phyloP scores from a whole-genome alignment of 2,888 invertebrate species.

The Xestoiulus laeticollis region DNA sequence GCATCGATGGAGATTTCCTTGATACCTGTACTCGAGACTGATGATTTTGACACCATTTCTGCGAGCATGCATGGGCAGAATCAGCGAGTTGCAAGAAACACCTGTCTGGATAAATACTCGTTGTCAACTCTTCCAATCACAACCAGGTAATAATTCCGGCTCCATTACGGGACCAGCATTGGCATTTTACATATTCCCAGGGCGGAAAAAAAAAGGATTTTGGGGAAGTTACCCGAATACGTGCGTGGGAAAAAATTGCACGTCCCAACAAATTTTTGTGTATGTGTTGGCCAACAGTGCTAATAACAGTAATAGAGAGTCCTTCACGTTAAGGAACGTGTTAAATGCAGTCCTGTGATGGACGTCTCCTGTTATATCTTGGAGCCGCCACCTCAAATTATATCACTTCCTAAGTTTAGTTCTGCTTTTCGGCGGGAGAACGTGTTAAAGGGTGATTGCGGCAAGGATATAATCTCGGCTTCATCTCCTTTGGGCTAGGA shows the following conservation, averaged over 20 bases:
- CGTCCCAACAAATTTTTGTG: background rate
- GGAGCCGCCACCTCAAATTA: conserved; percentile 4
- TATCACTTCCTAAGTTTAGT: conserved; percentile 9
- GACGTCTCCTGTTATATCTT: conserved; percentile 6
- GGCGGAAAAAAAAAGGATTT: background rate
- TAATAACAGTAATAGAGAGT: conserved; percentile 29
- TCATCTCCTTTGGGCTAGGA: background rate
- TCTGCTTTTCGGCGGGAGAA: background rate
- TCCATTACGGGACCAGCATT: background rate
- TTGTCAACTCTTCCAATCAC: conserved; percentile 29
- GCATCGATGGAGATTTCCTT: background rate
- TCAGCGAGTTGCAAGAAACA: background rate
- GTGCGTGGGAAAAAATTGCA: conserved; percentile 1
- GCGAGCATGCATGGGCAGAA: background rate
- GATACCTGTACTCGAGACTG: background rate
- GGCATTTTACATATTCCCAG: background rate
- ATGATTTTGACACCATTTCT: background rate
- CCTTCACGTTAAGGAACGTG: background rate
- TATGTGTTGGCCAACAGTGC: background rate
- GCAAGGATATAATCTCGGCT: conserved; percentile 21
- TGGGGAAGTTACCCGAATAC: background rate
- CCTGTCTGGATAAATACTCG: background rate
- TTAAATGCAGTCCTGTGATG: conserved; percentile 7
- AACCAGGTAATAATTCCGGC: background rate
- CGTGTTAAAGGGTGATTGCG: conserved; percentile 10